Percentiles rank a stretch among this genome's conserved stretches.
These are phyloP conservation scores for Ptychobarbus kaznakovi DNA, from an alignment of 2,797 vertebrate genomes.

Conservation along the genomic window DNA sequence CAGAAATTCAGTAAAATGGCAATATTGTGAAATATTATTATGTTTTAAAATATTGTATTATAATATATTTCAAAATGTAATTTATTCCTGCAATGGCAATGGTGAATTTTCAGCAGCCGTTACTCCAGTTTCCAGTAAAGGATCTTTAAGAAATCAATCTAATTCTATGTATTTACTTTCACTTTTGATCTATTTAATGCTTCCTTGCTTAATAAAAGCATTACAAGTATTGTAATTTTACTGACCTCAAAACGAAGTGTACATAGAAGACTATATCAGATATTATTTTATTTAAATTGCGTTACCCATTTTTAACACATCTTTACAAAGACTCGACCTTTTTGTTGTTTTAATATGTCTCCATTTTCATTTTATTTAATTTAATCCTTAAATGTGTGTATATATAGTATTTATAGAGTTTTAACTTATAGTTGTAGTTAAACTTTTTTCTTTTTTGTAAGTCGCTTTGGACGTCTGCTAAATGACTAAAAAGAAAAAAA, in stretches of 20 bases:
- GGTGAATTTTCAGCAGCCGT: background rate
- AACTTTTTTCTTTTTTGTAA: no score
- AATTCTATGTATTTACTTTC: background rate
- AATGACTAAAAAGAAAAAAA: no score
- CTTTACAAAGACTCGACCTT: no score
- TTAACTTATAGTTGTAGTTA: no score
- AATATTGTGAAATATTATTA: background rate
- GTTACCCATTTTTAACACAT: no score
- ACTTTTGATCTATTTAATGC: background rate
- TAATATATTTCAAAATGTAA: background rate
- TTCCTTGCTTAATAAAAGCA: background rate
- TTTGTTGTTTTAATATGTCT: no score
- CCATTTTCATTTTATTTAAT: no score
- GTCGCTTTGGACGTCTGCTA: no score
- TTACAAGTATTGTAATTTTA: background rate
- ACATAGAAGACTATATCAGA: background rate
- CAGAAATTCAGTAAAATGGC: background rate
- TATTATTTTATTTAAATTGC: no score
- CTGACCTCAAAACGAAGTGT: background rate
- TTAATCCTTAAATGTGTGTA: no score
- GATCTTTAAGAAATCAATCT: background rate
- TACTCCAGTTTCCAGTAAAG: background rate
- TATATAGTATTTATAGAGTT: no score
- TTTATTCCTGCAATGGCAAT: background rate
- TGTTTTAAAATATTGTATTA: background rate